Conservation (phyloP, 2,113 vertebrate species). For the Hydrolagus affinis region DNA sequence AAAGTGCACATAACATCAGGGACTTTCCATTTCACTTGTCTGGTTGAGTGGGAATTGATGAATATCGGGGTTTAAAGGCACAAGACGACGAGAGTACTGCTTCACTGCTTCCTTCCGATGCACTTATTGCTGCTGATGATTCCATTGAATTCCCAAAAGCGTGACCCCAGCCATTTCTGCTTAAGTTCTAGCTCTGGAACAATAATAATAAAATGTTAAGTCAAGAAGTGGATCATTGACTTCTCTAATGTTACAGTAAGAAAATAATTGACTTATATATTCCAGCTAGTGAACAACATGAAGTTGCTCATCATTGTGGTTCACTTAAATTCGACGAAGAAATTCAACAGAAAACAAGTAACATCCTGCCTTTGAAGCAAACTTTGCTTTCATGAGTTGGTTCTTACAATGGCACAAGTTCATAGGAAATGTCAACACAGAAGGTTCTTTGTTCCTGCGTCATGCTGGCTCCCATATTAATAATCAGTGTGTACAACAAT, state of each 20-base stretch:
- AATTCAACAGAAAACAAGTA: not conserved
- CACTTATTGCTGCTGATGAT: too few species aligned
- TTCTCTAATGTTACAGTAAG: not conserved
- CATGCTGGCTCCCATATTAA: too few species aligned
- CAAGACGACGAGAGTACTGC: not conserved
- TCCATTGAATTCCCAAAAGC: not conserved
- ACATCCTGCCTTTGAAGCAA: not conserved
- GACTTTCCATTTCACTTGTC: not conserved
- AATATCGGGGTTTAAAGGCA: not conserved
- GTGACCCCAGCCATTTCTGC: not conserved
- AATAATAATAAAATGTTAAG: not conserved
- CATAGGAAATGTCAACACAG: too few species aligned
- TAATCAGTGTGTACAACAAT: too few species aligned
- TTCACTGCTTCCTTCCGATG: not conserved
- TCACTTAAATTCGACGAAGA: not conserved
- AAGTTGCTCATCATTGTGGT: not conserved
- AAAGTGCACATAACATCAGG: not conserved
- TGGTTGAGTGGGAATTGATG: not conserved
- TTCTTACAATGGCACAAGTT: too few species aligned
- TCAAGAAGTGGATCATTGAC: not conserved
- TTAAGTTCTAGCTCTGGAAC: not conserved
- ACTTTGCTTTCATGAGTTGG: not conserved
- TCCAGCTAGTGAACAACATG: too few species aligned
- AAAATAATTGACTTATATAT: not conserved
- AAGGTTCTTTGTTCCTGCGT: too few species aligned